Evolutionary conservation across 2,888 invertebrate genomes (phyloP).

Genomic region (Erynnis tages): DNA sequence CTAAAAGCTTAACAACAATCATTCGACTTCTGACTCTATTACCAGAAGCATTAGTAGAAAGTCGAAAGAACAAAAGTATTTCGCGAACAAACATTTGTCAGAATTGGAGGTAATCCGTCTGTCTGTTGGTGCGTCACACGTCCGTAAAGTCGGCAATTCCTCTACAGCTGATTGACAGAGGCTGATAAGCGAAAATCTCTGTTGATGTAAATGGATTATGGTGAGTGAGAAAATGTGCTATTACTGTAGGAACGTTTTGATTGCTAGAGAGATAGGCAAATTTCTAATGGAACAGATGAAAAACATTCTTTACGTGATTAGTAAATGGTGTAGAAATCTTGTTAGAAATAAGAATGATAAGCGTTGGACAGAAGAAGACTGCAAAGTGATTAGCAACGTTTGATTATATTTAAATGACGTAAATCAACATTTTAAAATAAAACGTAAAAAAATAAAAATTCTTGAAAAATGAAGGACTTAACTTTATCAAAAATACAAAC

Average conservation of each 20-base stretch:
- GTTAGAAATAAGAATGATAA: no score
- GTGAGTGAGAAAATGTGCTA: no score
- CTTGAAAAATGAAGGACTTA: no score
- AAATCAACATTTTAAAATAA: no score
- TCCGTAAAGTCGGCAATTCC: constrained; percentile 59
- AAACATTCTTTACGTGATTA: no score
- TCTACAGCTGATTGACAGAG: constrained; percentile 66
- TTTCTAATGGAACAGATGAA: neutral
- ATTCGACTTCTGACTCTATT: neutral
- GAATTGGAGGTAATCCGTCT: constrained; percentile 59
- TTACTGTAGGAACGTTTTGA: no score
- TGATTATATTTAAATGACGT: no score
- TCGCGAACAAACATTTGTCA: constrained; percentile 55
- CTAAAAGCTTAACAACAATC: neutral
- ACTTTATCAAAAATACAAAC: no score
- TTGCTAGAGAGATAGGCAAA: constrained; percentile 1
- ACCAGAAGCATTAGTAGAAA: neutral
- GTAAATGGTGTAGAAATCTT: no score
- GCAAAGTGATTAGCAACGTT: no score
- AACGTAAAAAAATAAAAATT: no score
- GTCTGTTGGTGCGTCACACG: constrained; percentile 59
- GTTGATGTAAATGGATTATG: constrained; percentile 52
- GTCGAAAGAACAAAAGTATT: constrained; percentile 4
- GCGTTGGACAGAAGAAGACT: no score
- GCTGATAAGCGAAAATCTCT: constrained; percentile 64